Evolutionary conservation across 2,797 vertebrate species (phyloP), one percentile per base, ranked within the genome.

Genomic region (Siniperca scherzeri): DNA sequence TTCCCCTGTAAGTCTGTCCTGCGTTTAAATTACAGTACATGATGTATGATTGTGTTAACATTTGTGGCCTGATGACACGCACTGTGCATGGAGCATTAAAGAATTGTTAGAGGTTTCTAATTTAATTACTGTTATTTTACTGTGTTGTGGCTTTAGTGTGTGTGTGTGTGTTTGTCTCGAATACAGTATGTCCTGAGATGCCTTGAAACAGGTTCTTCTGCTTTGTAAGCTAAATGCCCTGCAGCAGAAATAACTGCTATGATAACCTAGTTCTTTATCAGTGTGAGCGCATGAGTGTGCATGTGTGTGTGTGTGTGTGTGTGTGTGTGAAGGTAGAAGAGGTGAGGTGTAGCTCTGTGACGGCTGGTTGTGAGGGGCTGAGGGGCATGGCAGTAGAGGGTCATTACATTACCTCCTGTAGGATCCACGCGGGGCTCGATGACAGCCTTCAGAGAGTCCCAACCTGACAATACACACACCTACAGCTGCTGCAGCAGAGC

Each of bases 211-310:
- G 75, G 64, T 85, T 88, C 25, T 86, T 85, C 65, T 90, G 87
- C 89, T 88, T 86, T 89, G 82, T 87, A 86, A 87, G 90, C 84
- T 77, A 25, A 53, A 77, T 80, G 79, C 82, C 90, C 86, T 85
- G 83, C 86, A 91, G 88, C 78, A 87, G 67, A 81, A 85, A 87
- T 80, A 81, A 84, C 82, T 77, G 72, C 73, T 75, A 85, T 50
- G 52, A 87, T 93, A 94, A 92, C 91, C 91, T 81, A 90, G 67
- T 91, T 93, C 83, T 88, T 73, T 61, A 76, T 83, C 64, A 79
- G 69, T 79, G 78, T 84, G 86, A 65, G 72, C 9, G 17, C 22
- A 2, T 9, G 25, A n/a, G 36, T n/a, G 64, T 48, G 57, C 57
- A 53, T 65, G 59, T 61, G 62, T 74, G 72, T 67, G 61, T 81